Evolutionary conservation across 2,113 vertebrate genomes (phyloP), one percentile per base, ranked within the genome.

Genomic region (Rhea pennata): DNA sequence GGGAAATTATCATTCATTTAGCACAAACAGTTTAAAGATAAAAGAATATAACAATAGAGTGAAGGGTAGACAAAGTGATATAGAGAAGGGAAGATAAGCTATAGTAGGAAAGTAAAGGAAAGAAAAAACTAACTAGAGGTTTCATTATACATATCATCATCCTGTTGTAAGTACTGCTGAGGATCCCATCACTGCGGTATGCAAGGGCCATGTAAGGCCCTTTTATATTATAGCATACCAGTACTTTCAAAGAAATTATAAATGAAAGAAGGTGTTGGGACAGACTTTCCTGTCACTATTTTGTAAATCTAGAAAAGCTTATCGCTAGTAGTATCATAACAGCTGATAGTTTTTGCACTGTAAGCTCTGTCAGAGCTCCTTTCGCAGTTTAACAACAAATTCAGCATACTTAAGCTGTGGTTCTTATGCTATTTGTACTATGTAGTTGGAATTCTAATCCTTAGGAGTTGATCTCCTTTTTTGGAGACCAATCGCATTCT

Each of bases 61-160:
- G 58, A 23, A 29, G 19, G 29, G 7, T 1, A 42, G 11, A 23
- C 7, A 64, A 76, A 65, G 12, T 58, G 67, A 27, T 10, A 5
- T 62, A 85, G 79, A 36, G 50, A 85, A 80, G 4, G 11, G 15
- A 90, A 27, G 61, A 77, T 40, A 50, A 88, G 36, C 36, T 5
- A 44, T 2, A 79, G 4, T 10, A 87, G 27, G 67, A 67, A 95
- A 79, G 21, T 10, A 84, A 54, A 11, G 1, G 29, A 84, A 71
- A 87, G 12, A 77, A 75, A 89, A 53, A 46, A 40, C 29, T 21
- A 48, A 23, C 36, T 79, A 29, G 19, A 27, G 23, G 3, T 94
- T 94, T 85, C 82, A 66, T 92, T 85, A 83, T 48, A 53, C 40
- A 48, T 42, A 46, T 91, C 44, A 72, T 48, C 6, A 19, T 82